Conservation (phyloP, 2,113 vertebrate species). For the Sinocyclocheilus grahami region DNA sequence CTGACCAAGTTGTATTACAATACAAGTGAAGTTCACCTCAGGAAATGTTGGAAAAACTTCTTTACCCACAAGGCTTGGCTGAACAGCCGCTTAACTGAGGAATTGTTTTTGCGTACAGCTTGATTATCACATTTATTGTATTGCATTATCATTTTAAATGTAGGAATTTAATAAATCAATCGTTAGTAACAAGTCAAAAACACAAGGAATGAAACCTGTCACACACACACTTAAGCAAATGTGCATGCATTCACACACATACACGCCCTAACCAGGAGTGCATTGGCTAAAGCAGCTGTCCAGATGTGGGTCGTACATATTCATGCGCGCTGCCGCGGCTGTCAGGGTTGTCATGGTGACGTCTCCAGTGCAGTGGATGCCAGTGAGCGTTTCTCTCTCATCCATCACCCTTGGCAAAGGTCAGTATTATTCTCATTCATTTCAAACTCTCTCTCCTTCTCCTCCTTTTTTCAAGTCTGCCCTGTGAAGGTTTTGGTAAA, state of each 20-base stretch:
- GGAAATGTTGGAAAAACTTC: slow-evolving; percentile 46
- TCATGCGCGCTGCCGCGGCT: slow-evolving; percentile 52
- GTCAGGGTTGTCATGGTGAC: slow-evolving; percentile 61
- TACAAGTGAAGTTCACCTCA: slow-evolving; percentile 39
- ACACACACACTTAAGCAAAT: slow-evolving; percentile 25
- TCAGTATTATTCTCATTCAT: slow-evolving; percentile 79
- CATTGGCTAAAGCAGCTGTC: slow-evolving; percentile 57
- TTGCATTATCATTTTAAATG: neutral
- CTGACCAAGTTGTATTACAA: slow-evolving; percentile 43
- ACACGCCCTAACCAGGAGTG: slow-evolving; percentile 42
- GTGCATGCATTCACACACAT: slow-evolving; percentile 5
- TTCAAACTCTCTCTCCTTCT: slow-evolving; percentile 34
- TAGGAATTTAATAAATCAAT: neutral
- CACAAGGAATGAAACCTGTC: slow-evolving; percentile 9
- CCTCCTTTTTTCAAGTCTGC: slow-evolving; percentile 48
- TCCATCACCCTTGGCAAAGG: slow-evolving; percentile 72
- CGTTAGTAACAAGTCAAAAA: neutral
- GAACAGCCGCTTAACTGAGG: neutral
- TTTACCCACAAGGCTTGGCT: slow-evolving; percentile 9
- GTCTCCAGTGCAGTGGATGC: slow-evolving; percentile 58
- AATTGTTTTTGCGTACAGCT: neutral
- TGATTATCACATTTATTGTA: neutral
- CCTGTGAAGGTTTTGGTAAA: slow-evolving; percentile 49
- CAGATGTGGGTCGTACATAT: slow-evolving; percentile 62
- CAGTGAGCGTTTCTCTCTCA: slow-evolving; percentile 69